Base-by-base conservation (phyloP, 1,140 invertebrate genomes). In the Micrasema minimum region DNA sequence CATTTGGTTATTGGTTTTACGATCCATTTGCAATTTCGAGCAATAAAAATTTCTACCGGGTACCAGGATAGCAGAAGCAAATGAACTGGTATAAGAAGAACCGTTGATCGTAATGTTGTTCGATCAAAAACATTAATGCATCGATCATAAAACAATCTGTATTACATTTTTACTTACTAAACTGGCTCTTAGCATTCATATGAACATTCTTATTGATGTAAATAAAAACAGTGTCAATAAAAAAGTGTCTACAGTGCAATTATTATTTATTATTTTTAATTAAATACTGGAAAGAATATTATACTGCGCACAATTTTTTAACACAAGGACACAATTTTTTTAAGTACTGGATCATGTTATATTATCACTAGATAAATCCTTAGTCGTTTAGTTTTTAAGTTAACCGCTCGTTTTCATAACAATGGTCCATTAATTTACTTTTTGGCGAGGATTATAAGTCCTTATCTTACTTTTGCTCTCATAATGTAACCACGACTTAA, bases 1-100 rank as follows among this genome's bases (percentile, higher is more conserved):
- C 9, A 50, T 14, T 45, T 22, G 14, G n/a, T 35, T 69, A 69
- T 61, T 69, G 41, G 37, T 66, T 55, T 45, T 37, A 71, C 66
- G 65, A 65, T 74, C 67, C 61, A 51, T 61, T 66, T 73, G 65
- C 72, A 74, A 74, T 74, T 74, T 74, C 35, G 48, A 67, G 64
- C 72, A 51, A 74, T 74, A 74, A 74, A 74, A 67, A 72, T 45
- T 14, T 50, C 50, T 7, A 26, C 20, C 22, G 31, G 38, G 31
- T 45, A 67, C 35, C 65, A 51, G 65, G 65, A 43, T 9, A 55
- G 11, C 37, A 65, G 61, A 37, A 46, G n/a, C n/a, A 64, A 16
- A 16, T 41, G 26, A 20, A 23, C 35, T 41, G 65, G 31, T 67
- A 38, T 16, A n/a, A 6, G 23, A 57, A 16, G 55, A 59, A 26